Percentiles rank a stretch among this genome's conserved stretches.
Evolutionary conservation across 2,888 invertebrate species (phyloP).

Genomic region (Hyles lineata): DNA sequence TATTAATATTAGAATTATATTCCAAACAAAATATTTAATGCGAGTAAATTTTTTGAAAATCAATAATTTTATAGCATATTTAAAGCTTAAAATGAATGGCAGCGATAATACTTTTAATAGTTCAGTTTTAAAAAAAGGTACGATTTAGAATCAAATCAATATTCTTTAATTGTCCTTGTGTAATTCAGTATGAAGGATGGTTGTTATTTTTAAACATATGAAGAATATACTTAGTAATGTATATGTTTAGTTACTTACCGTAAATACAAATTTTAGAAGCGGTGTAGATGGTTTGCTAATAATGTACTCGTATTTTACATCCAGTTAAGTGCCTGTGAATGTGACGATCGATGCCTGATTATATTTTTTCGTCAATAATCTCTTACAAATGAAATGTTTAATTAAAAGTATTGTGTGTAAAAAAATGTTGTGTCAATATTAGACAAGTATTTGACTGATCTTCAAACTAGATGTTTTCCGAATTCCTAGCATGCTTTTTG

Average conservation of each 20-base stretch:
- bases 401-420: slow-evolving; percentile 8
- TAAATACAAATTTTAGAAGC: neutral
- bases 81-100: neutral
- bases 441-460: slow-evolving; percentile 60
- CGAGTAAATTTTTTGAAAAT: neutral
- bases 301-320: neutral
- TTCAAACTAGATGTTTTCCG: slow-evolving; percentile 60
- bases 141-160: no score
- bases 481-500: slow-evolving; percentile 55
- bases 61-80: neutral
- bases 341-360: neutral
- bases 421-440: slow-evolving; percentile 18
- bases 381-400: neutral
- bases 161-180: neutral
- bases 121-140: neutral
- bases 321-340: slow-evolving; percentile 6
- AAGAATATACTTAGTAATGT: neutral
- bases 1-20: slow-evolving; percentile 19
- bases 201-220: neutral
- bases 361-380: slow-evolving; percentile 3
- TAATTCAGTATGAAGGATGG: neutral
- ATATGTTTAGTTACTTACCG: neutral
- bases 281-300: neutral
- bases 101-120: neutral
- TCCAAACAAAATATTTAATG: neutral